phyloP scores from a whole-genome alignment of 2,797 vertebrate genomes.

The Podarcis lilfordi region DNA sequence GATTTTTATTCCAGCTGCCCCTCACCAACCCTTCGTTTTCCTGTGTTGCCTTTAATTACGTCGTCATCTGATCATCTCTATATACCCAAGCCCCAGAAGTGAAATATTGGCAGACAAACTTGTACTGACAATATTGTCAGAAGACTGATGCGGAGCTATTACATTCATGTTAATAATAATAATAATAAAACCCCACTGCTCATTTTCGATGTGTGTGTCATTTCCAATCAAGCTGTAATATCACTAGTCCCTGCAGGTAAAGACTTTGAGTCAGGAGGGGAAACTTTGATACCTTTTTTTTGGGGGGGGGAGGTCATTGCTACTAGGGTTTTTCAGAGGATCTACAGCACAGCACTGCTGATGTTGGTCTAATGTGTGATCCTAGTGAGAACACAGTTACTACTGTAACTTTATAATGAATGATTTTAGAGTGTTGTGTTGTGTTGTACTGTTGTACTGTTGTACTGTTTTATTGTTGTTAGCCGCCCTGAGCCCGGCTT shows the following conservation, averaged over 20 bases:
- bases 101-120: constrained; percentile 70
- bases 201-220: constrained; percentile 46
- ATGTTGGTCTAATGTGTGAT: background rate
- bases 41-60: constrained; percentile 73
- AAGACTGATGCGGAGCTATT: constrained; percentile 65
- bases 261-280: constrained; percentile 23
- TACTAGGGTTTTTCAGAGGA: background rate
- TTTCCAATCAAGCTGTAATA: constrained; percentile 61
- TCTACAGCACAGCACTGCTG: background rate
- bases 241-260: constrained; percentile 39
- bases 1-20: constrained; percentile 56
- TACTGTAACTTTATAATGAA: no score
- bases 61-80: constrained; percentile 64
- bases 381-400: no score
- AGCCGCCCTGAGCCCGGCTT: no score
- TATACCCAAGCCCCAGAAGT: constrained; percentile 66
- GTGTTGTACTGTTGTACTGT: no score
- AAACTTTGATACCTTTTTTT: constrained; percentile 34
- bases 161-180: constrained; percentile 63
- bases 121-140: constrained; percentile 73
- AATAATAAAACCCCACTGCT: constrained; percentile 65
- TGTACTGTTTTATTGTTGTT: no score
- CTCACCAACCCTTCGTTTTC: constrained; percentile 1
- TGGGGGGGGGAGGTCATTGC: background rate
- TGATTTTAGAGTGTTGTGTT: no score